Evolutionary conservation across 2,888 invertebrate species (phyloP).

Genomic region (Melinopterus prodromus): DNA sequence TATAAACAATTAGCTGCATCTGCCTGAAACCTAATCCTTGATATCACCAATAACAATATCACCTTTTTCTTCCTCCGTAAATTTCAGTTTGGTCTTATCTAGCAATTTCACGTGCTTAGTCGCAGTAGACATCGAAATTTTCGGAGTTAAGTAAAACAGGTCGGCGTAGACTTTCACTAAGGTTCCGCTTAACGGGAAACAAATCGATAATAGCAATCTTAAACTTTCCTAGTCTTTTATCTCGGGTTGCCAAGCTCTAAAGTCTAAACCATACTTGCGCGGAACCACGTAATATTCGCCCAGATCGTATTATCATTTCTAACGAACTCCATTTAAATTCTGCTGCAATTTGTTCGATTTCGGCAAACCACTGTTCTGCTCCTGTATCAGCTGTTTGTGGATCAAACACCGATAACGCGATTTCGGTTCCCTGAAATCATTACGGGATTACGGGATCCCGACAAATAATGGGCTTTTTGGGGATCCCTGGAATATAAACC

Average conservation of each 20-base stretch:
- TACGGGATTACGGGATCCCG: too few relatives aligned
- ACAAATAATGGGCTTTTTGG: too few relatives aligned
- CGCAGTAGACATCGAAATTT: constrained; percentile 18
- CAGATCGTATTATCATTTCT: constrained; percentile 26
- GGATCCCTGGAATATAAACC: too few relatives aligned
- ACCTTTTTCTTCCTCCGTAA: constrained; percentile 10
- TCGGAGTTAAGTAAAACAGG: constrained; percentile 20
- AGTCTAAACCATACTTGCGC: constrained; percentile 20
- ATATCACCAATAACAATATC: constrained; percentile 19
- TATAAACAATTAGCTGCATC: too few relatives aligned
- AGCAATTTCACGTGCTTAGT: constrained; percentile 14
- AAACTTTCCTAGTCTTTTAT: too few relatives aligned
- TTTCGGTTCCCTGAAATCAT: too few relatives aligned
- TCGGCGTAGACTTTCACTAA: not conserved
- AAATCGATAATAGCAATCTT: too few relatives aligned
- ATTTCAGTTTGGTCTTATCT: constrained; percentile 12
- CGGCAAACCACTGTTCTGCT: constrained; percentile 31
- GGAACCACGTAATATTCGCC: constrained; percentile 6
- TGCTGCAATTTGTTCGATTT: too few relatives aligned
- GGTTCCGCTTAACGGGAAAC: too few relatives aligned
- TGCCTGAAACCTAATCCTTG: not conserved
- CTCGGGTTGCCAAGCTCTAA: too few relatives aligned
- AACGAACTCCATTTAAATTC: constrained; percentile 28
- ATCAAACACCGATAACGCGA: too few relatives aligned
- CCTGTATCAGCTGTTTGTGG: too few relatives aligned